phyloP scores from a whole-genome alignment of 2,888 invertebrate species.

The Lissonota sp. region DNA sequence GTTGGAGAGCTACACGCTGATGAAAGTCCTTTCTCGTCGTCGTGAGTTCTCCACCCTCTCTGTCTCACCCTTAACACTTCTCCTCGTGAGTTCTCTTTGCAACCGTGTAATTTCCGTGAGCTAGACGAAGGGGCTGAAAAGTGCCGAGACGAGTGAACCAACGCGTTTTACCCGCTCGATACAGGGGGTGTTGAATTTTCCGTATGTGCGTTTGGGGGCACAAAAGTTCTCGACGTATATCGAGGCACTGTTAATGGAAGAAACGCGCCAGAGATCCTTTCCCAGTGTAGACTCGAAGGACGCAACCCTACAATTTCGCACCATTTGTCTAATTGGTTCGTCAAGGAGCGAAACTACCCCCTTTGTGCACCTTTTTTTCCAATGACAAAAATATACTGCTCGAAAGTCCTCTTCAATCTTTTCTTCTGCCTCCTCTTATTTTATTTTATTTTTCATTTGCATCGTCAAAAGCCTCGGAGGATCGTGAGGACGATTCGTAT shows the following conservation, averaged over 20 bases:
- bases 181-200: constrained; percentile 61
- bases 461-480: too few species aligned
- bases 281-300: constrained; percentile 12
- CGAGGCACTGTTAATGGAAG: constrained; percentile 72
- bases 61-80: not conserved
- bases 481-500: too few species aligned
- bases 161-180: constrained; percentile 51
- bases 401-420: not conserved
- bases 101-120: constrained; percentile 74
- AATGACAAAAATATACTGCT: too few species aligned
- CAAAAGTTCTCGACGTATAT: not conserved
- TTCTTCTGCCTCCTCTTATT: not conserved
- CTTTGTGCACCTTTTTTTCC: too few species aligned
- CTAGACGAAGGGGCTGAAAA: constrained; percentile 63
- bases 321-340: constrained; percentile 77
- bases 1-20: constrained; percentile 50
- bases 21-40: constrained; percentile 72
- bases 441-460: too few species aligned
- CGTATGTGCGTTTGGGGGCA: constrained; percentile 55
- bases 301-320: constrained; percentile 67
- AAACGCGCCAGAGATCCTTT: constrained; percentile 57
- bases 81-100: constrained; percentile 71
- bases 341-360: constrained; percentile 61
- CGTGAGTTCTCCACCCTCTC: constrained; percentile 1
- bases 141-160: constrained; percentile 58